phyloP scores from a whole-genome alignment of 2,113 vertebrate species.

The Malaclemys terrapin region DNA sequence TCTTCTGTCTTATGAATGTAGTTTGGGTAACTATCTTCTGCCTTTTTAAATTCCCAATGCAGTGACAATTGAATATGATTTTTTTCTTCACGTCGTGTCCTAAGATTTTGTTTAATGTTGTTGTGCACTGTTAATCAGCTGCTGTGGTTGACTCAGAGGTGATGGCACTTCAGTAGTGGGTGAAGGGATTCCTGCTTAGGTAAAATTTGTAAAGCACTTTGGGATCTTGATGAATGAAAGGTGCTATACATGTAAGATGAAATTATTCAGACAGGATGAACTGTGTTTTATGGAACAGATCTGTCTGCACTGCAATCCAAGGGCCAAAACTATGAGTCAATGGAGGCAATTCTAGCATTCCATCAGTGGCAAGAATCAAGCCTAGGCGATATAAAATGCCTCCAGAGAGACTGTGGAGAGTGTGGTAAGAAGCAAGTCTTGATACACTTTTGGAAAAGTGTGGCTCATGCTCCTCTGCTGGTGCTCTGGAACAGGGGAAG shows the following conservation, averaged over 20 bases:
- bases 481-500: fast-evolving
- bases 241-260: background rate
- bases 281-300: background rate
- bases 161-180: background rate
- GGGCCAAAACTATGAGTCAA: background rate
- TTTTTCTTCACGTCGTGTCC: background rate
- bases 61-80: background rate
- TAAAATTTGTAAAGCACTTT: constrained; percentile 5
- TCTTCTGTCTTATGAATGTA: background rate
- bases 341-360: background rate
- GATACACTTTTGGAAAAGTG: background rate
- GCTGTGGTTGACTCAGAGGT: background rate
- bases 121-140: constrained; percentile 12
- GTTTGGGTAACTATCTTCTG: background rate
- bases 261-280: background rate
- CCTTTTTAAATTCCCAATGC: constrained; percentile 5
- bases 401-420: background rate
- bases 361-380: background rate
- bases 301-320: background rate
- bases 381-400: background rate
- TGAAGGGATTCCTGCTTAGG: background rate
- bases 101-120: background rate
- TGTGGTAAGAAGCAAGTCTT: fast-evolving
- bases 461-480: background rate
- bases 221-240: background rate